Percentiles rank a stretch among this genome's conserved stretches.
phyloP scores from a whole-genome alignment of 2,888 invertebrate species.

The Pomacea canaliculata region DNA sequence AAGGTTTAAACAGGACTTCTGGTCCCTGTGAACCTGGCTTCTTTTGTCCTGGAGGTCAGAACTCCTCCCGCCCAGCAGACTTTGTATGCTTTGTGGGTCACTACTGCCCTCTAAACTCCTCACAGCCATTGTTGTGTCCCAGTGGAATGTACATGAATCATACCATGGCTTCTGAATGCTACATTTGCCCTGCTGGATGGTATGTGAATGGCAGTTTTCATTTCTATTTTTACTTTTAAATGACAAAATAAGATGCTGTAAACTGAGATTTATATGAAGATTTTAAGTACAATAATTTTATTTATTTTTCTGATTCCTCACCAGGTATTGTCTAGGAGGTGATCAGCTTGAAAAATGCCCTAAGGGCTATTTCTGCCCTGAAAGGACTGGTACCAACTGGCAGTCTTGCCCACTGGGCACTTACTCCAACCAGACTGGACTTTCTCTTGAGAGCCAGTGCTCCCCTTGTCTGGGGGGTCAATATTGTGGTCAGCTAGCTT shows the following conservation, averaged over 20 bases:
- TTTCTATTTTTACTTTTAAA: not conserved
- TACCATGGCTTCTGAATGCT: slow-evolving; percentile 55
- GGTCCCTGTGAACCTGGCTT: slow-evolving; percentile 61
- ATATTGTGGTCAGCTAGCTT: slow-evolving; percentile 55
- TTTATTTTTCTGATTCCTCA: not conserved
- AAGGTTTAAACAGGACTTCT: slow-evolving; percentile 53
- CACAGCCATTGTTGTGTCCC: slow-evolving; percentile 60
- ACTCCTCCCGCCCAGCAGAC: slow-evolving; percentile 47
- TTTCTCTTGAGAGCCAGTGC: slow-evolving; percentile 52
- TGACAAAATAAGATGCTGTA: not conserved
- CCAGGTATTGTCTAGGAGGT: slow-evolving; percentile 64
- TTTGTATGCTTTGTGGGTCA: slow-evolving; percentile 56
- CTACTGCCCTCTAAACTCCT: slow-evolving; percentile 55
- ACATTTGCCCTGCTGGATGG: slow-evolving; percentile 64
- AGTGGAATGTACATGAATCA: slow-evolving; percentile 65
- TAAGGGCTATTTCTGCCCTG: slow-evolving; percentile 63
- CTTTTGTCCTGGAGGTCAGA: slow-evolving; percentile 64
- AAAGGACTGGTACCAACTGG: slow-evolving; percentile 63
- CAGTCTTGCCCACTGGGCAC: slow-evolving; percentile 63
- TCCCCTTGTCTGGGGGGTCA: slow-evolving; percentile 61
- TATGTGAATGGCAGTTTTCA: slow-evolving; percentile 35
- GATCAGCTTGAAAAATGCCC: slow-evolving; percentile 56
- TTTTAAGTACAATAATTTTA: too few species aligned
- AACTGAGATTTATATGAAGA: too few species aligned
- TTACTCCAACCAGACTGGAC: slow-evolving; percentile 64